A percentile compares a stretch with the other conserved stretches of the same genome.
phyloP scores from a whole-genome alignment of 1,140 invertebrate species.

The Drosophila suzukii region DNA sequence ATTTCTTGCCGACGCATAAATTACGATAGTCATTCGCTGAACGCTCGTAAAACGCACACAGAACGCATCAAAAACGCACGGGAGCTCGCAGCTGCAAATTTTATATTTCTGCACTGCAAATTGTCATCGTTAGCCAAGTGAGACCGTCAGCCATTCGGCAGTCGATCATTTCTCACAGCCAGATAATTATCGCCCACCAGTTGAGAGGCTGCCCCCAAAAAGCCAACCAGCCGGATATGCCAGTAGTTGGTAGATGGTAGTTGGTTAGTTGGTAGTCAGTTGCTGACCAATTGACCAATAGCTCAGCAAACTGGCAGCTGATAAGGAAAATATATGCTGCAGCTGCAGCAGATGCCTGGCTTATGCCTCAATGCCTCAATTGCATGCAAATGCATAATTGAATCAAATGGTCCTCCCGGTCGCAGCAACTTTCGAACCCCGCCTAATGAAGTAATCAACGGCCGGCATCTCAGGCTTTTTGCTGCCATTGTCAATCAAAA shows the following conservation, averaged over 20 bases:
- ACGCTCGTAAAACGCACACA: constrained; percentile 44
- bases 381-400: constrained; percentile 80
- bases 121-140: constrained; percentile 70
- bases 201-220: constrained; percentile 50
- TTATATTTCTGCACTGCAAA: constrained; percentile 46
- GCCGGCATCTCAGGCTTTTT: constrained; percentile 68
- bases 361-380: constrained; percentile 71
- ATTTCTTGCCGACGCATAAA: constrained; percentile 33
- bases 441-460: constrained; percentile 79
- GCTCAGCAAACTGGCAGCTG: constrained; percentile 27
- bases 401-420: constrained; percentile 63
- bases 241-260: constrained; percentile 30
- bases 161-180: constrained; percentile 75
- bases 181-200: constrained; percentile 80
- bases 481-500: constrained; percentile 77
- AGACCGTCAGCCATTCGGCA: constrained; percentile 39
- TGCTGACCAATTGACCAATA: constrained; percentile 64
- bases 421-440: constrained; percentile 33
- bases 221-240: constrained; percentile 50
- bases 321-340: constrained; percentile 38
- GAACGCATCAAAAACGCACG: constrained; percentile 55
- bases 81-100: constrained; percentile 59
- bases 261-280: constrained; percentile 12
- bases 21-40: constrained; percentile 40
- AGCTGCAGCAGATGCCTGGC: constrained; percentile 29